Conservation (phyloP, 2,797 vertebrate genomes). For the Darevskia mixta region DNA sequence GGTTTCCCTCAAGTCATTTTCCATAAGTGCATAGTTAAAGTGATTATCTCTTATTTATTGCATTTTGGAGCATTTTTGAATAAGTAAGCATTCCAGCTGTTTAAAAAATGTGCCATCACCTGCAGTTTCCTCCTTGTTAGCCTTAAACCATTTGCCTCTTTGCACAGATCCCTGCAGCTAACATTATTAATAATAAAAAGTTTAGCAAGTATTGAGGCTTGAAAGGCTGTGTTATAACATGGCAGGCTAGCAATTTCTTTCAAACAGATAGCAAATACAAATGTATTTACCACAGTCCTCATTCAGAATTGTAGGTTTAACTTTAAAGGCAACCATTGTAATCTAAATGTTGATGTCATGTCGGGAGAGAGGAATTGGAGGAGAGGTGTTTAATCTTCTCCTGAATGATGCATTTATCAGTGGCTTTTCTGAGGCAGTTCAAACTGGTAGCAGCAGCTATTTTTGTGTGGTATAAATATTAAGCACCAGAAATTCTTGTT, state of each 20-base stretch:
- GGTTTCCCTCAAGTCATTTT: constrained; percentile 52
- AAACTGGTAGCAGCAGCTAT: constrained; percentile 41
- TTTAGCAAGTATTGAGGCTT: constrained; percentile 15
- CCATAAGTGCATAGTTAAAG: constrained; percentile 9
- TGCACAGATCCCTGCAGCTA: constrained; percentile 25
- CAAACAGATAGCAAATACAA: constrained; percentile 24
- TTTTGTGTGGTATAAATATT: constrained; percentile 37
- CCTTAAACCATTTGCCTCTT: neutral
- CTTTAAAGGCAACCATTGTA: constrained; percentile 48
- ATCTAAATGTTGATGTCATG: constrained; percentile 50
- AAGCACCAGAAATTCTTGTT: constrained; percentile 37
- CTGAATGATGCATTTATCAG: constrained; percentile 24
- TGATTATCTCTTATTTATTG: constrained; percentile 54
- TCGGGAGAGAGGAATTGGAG: constrained; percentile 44
- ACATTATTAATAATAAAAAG: constrained; percentile 30
- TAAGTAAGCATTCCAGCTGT: constrained; percentile 31
- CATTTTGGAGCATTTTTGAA: constrained; percentile 47
- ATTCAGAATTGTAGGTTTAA: constrained; percentile 46
- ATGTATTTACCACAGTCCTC: neutral
- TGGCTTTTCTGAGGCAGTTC: constrained; percentile 45
- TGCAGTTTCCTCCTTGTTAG: constrained; percentile 30
- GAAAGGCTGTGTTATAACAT: constrained; percentile 46
- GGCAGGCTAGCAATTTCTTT: constrained; percentile 39
- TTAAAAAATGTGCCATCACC: constrained; percentile 31
- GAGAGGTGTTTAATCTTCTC: constrained; percentile 47